These are phyloP conservation scores for Casuarius casuarius DNA, from an alignment of 2,113 vertebrate genomes.

Conservation along the genomic window DNA sequence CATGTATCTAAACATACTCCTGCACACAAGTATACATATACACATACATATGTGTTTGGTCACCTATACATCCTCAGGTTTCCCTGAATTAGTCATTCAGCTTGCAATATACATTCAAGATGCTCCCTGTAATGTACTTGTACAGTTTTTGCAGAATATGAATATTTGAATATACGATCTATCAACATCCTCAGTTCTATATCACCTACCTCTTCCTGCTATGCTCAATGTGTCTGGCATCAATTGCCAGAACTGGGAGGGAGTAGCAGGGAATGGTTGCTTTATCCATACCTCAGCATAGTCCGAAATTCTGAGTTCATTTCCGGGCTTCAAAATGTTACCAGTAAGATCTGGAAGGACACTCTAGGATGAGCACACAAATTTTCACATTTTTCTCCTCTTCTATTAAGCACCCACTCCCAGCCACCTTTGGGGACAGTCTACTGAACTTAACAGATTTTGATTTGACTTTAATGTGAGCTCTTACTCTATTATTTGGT, in stretches of 20 bases:
- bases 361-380: not conserved
- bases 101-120: not conserved
- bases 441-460: too few species aligned
- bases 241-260: not conserved
- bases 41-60: too few species aligned
- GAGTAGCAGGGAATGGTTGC: not conserved
- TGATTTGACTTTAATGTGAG: not conserved
- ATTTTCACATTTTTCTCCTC: not conserved
- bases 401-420: not conserved
- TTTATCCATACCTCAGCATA: not conserved
- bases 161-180: not conserved
- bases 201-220: not conserved
- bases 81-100: not conserved
- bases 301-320: not conserved
- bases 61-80: not conserved
- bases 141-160: not conserved
- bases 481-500: rapidly evolving
- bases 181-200: not conserved
- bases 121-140: not conserved
- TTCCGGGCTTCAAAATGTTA: not conserved
- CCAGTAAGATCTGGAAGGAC: not conserved
- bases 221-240: not conserved
- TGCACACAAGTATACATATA: not conserved
- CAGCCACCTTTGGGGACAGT: not conserved
- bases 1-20: not conserved